Base-by-base conservation (phyloP, 2,888 invertebrate genomes). In the Caenorhabditis imperialis region DNA sequence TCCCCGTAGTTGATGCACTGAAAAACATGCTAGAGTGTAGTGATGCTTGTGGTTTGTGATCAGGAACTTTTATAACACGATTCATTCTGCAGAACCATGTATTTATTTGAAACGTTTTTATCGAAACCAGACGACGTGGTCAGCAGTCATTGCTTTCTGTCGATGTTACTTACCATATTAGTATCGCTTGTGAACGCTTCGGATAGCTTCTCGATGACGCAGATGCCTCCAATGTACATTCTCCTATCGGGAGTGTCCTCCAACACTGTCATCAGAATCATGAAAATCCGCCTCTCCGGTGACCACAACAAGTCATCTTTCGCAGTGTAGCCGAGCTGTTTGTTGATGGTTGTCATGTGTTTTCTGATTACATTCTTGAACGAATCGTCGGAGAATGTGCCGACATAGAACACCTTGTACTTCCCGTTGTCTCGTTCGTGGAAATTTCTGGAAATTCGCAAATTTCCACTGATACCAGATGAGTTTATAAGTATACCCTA, bases 311-410 rank as follows among this genome's bases (percentile, higher is more conserved):
- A 12, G 20, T 60, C 47, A 7, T 54, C 23, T 3, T 23, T 23
- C 10, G 30, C 7, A 12, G 10, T 16, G 25, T 73, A 73, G 0
- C 65, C 65, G 2, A 73, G 40, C 3, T 38, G 23, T 30, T 54
- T 40, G n/a, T 73, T 61, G 33, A 73, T 51, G 10, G 38, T 25
- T 23, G 16, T 23, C 25, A 73, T 44, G 42, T 65, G 60, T 14
- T 38, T 16, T 8, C 25, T 42, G 18, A 73, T 48, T 0, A 45
- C 4, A 5, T 42, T 48, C 30, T 55, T 65, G 27, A 73, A 55
- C 2, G 48, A 10, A 1, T 30, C 40, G 1, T 18, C 38, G 8
- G 33, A 30, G 6, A 33, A 23, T 14, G 54, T n/a, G 1, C 16
- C 23, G 2, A 55, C 22, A 14, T 47, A 48, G 35, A 23, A 65